phyloP scores from a whole-genome alignment of 2,113 vertebrate species.

The Rhombomys opimus region DNA sequence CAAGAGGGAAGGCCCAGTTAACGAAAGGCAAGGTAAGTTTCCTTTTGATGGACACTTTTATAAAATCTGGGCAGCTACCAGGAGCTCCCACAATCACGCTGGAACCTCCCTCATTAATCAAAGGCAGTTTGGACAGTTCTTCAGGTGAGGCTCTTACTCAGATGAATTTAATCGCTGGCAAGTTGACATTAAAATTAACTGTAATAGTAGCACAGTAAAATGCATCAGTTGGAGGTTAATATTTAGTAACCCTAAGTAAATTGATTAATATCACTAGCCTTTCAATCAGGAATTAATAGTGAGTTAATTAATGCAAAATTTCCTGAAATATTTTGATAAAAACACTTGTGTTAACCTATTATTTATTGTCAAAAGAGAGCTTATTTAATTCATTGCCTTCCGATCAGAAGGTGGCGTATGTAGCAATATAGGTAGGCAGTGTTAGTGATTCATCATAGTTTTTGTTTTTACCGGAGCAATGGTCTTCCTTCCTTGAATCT shows the following conservation, averaged over 20 bases:
- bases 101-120: no score
- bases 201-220: no score
- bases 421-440: constrained; percentile 26
- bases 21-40: no score
- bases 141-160: no score
- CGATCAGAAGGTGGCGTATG: constrained; percentile 4
- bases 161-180: no score
- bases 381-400: constrained; percentile 33
- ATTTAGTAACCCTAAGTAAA: neutral
- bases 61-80: no score
- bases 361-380: constrained; percentile 50
- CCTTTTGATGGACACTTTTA: no score
- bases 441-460: neutral
- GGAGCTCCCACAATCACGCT: no score
- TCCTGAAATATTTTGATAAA: constrained; percentile 18
- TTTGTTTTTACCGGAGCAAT: constrained; percentile 18
- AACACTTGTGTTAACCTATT: constrained; percentile 16
- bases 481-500: neutral
- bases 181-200: no score
- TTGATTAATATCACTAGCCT: neutral
- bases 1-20: neutral
- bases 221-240: neutral
- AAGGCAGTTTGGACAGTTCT: no score
- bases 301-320: constrained; percentile 50
- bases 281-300: constrained; percentile 1